Base-by-base conservation (phyloP, 2,113 vertebrate genomes). In the Pavo muticus region DNA sequence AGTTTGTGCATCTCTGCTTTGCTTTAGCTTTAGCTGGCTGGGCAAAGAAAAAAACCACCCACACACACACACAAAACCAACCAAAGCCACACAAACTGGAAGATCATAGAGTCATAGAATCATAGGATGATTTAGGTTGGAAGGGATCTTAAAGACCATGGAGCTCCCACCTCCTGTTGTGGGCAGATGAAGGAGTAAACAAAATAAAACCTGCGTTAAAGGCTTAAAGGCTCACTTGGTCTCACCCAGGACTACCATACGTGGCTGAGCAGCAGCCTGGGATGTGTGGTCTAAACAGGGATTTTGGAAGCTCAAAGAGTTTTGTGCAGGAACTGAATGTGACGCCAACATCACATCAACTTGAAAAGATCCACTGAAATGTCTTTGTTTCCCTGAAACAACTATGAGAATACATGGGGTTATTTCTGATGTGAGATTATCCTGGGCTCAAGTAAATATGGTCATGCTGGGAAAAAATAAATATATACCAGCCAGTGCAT, bases 281-380 rank as follows among this genome's bases (percentile, higher is more conserved):
- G 16, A 4, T 3, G 11, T 2, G 1, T 70, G 54, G 67, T 80
- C 56, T 37, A 23, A 93, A 59, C 6, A 45, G 17, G 29, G 3
- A 6, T 10, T 15, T 44, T 47, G 75, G 29, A 73, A 90, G 56
- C 27, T 77, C 48, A 42, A 37, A 73, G 56, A 4, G 10, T 76
- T 87, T 83, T 24, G 4, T 40, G 67, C n/a, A 73, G 75, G 88
- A 96, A 48, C 45, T 50, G 29, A 61, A 88, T 35, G 24, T 67
- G 83, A 84, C 0, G 0, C 19, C 50, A 77, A 11, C 21, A 29
- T 37, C 59, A 45, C 0, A 3, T 11, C 20, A 37, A 68, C 27
- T 40, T 35, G 12, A 72, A 87, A 48, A 83, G 25, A 50, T 44
- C 54, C 1, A 0, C 13, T 42, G 45, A 73, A 91, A 85, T 7